Conservation (phyloP, 2,888 invertebrate species). For the Drosophila mercatorum region DNA sequence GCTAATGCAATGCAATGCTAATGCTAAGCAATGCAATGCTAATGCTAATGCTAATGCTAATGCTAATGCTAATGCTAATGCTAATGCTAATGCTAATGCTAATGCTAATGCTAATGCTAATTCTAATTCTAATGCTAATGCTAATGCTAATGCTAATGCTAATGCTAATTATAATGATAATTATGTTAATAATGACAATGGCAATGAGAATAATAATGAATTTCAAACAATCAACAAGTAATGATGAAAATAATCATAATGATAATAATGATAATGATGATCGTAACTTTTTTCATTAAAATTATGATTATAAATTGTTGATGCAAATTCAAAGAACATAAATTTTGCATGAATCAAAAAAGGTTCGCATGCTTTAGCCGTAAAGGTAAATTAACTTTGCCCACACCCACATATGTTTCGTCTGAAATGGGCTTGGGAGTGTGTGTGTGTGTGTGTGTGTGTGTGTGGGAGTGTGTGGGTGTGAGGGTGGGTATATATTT, state of each 20-base stretch:
- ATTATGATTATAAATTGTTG: conserved; percentile 4
- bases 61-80: neutral
- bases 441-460: neutral
- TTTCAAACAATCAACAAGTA: neutral
- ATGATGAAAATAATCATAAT: neutral
- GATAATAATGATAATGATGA: neutral
- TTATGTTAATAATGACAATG: neutral
- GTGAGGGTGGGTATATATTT: conserved; percentile 2
- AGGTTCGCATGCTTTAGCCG: conserved; percentile 14
- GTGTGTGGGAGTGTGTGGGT: neutral
- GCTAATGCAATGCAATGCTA: neutral
- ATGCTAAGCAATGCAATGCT: neutral
- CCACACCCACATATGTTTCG: conserved; percentile 14
- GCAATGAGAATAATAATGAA: neutral
- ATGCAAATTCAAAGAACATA: conserved; percentile 5
- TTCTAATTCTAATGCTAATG: neutral
- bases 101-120: neutral
- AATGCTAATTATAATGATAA: neutral
- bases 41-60: neutral
- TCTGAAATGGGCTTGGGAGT: neutral
- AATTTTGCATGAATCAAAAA: conserved; percentile 7
- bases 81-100: neutral
- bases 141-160: neutral
- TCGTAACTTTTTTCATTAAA: conserved; percentile 5
- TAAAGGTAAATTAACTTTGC: conserved; percentile 29